Conservation (phyloP, 2,797 vertebrate genomes). For the Enteromius anoplus region DNA sequence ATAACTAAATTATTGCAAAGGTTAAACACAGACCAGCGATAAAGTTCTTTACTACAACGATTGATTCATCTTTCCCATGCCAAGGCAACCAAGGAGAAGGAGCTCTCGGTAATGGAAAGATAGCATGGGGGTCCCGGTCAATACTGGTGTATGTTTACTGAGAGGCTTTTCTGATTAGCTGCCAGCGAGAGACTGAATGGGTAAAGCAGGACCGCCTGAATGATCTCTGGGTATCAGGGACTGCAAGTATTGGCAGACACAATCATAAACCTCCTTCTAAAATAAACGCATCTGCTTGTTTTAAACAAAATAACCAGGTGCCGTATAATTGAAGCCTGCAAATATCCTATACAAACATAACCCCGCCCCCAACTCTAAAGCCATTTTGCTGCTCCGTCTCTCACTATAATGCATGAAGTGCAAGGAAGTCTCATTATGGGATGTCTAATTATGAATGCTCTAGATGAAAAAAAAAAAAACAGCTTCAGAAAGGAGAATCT, state of each 20-base stretch:
- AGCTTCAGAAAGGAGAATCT: not conserved
- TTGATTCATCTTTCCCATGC: slow-evolving; percentile 41
- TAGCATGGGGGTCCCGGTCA: slow-evolving; percentile 26
- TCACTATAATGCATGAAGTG: slow-evolving; percentile 8
- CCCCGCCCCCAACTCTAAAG: not conserved
- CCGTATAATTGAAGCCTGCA: not conserved
- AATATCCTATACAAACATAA: not conserved
- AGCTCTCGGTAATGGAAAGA: slow-evolving; percentile 35
- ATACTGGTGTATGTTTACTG: slow-evolving; percentile 47
- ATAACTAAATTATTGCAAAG: slow-evolving; percentile 18
- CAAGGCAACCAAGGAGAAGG: slow-evolving; percentile 16
- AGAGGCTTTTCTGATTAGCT: slow-evolving; percentile 47
- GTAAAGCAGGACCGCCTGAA: slow-evolving; percentile 38
- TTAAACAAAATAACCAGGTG: not conserved
- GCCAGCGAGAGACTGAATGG: slow-evolving; percentile 40
- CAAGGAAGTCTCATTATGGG: slow-evolving; percentile 20
- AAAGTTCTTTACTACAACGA: slow-evolving; percentile 27
- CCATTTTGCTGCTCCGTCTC: not conserved
- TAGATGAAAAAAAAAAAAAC: slow-evolving; percentile 16
- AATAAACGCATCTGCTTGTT: slow-evolving; percentile 9
- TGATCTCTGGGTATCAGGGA: slow-evolving; percentile 20
- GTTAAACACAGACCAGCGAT: slow-evolving; percentile 36
- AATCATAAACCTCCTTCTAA: slow-evolving; percentile 1
- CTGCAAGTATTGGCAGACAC: not conserved
- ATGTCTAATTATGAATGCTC: slow-evolving; percentile 20